Base-by-base conservation (phyloP, 2,113 vertebrate genomes). In the Montifringilla adamsi region DNA sequence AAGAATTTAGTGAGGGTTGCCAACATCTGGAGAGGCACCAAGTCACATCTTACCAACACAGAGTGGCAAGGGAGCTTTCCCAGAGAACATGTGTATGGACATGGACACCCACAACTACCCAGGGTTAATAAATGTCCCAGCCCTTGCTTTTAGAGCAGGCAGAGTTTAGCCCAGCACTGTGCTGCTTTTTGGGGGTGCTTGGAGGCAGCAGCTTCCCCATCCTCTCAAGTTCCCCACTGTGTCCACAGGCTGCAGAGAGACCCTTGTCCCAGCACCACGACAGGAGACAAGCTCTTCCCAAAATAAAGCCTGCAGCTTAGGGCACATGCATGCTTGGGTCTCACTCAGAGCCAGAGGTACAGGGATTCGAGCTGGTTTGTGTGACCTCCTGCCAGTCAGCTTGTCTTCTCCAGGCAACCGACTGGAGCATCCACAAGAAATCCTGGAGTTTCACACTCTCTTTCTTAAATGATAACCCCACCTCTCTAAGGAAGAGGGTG, bases 301-400 rank as follows among this genome's bases (percentile, higher is more conserved):
- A 63, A 91, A 80, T 49, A 56, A 75, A 86, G 49, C 49, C 35
- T 11, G 11, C 0, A 14, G 18, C 46, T 77, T 39, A 35, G 35
- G 80, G 68, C 55, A 76, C 1, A 1, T 0, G 0, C 15, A 64
- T 6, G 6, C 44, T 35, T 62, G 33, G 3, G 37, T 77, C 30
- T 84, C 2, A 0, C 22, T 66, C 2, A 9, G 53, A 91, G 64
- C 13, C 33, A 2, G 13, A 60, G 50, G 23, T 53, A 53, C 0
- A 0, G 39, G 60, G 33, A 60, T 72, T 52, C 63, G 21, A 55
- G 31, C 67, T 50, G 44, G 28, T 17, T 50, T 2, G 3, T 46
- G 59, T 7, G 13, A 41, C n/a, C 37, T 53, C 21, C 30, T 41
- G 20, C 22, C 60, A 63, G 47, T 46, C 75, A 70, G 55, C 43